A percentile compares a stretch with the other conserved stretches of the same genome.
Evolutionary conservation across 2,888 invertebrate genomes (phyloP).

Genomic region (Platycnemis pennipes): DNA sequence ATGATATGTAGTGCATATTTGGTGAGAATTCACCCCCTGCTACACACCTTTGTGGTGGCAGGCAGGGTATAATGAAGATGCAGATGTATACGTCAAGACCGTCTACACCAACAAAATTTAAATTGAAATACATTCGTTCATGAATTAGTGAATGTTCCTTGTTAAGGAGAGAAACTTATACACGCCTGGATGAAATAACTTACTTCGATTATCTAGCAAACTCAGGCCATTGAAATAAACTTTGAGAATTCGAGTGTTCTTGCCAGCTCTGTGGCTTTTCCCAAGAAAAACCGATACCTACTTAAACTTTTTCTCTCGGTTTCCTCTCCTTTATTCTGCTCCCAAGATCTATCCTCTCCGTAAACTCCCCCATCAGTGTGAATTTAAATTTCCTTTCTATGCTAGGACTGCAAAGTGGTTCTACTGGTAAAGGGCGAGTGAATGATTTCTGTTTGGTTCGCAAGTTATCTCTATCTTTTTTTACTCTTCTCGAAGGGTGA

Average conservation of each 20-base stretch:
- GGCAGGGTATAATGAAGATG: no score
- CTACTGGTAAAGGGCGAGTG: neutral
- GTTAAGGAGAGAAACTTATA: neutral
- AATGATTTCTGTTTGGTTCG: neutral
- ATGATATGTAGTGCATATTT: no score
- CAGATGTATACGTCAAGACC: no score
- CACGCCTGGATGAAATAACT: neutral
- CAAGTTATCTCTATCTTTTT: no score
- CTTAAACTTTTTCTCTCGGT: neutral
- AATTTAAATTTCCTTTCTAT: constrained; percentile 25
- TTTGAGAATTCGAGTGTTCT: neutral
- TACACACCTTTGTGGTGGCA: no score
- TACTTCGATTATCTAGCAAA: neutral
- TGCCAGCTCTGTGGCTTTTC: neutral
- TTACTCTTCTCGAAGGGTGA: no score
- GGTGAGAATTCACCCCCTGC: no score
- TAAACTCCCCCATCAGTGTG: neutral
- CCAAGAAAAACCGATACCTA: neutral
- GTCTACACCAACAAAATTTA: no score
- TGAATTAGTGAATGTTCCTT: neutral
- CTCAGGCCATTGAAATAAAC: neutral
- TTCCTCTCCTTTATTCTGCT: neutral
- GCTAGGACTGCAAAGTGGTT: constrained; percentile 7
- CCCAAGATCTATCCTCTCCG: neutral
- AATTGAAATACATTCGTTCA: no score